Evolutionary conservation across 2,888 invertebrate species (phyloP).

Genomic region (Drosophila recens): DNA sequence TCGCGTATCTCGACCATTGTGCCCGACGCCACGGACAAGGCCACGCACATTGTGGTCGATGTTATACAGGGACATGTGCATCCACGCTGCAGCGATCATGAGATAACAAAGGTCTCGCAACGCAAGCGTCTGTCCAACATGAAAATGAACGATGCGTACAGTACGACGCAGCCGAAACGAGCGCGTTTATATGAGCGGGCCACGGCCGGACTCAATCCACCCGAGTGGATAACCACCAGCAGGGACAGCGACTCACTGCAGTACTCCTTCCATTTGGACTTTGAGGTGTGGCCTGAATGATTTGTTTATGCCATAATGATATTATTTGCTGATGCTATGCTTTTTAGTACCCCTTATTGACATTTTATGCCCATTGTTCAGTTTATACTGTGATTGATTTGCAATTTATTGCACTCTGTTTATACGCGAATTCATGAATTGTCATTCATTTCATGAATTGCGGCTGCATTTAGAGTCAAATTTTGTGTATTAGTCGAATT

Average conservation of each 20-base stretch:
- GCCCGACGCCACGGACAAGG: slow-evolving; percentile 63
- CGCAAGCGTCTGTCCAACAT: slow-evolving; percentile 76
- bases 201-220: slow-evolving; percentile 57
- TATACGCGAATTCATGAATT: too few relatives aligned
- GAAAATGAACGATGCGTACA: slow-evolving; percentile 71
- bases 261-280: slow-evolving; percentile 59
- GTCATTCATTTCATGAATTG: too few relatives aligned
- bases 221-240: slow-evolving; percentile 63
- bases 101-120: slow-evolving; percentile 78
- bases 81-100: slow-evolving; percentile 75
- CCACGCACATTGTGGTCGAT: slow-evolving; percentile 70
- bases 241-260: slow-evolving; percentile 24
- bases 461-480: too few relatives aligned
- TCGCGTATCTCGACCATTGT: slow-evolving; percentile 77
- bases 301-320: neutral
- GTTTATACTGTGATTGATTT: neutral
- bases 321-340: neutral
- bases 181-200: slow-evolving; percentile 65
- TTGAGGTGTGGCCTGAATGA: slow-evolving; percentile 55
- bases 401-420: too few relatives aligned
- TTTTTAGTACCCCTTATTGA: neutral
- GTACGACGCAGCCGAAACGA: slow-evolving; percentile 65
- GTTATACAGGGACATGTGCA: slow-evolving; percentile 73
- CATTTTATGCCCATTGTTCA: neutral
- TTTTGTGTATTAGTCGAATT: too few relatives aligned